phyloP scores from a whole-genome alignment of 1,140 invertebrate species.

The Oscheius sp. region DNA sequence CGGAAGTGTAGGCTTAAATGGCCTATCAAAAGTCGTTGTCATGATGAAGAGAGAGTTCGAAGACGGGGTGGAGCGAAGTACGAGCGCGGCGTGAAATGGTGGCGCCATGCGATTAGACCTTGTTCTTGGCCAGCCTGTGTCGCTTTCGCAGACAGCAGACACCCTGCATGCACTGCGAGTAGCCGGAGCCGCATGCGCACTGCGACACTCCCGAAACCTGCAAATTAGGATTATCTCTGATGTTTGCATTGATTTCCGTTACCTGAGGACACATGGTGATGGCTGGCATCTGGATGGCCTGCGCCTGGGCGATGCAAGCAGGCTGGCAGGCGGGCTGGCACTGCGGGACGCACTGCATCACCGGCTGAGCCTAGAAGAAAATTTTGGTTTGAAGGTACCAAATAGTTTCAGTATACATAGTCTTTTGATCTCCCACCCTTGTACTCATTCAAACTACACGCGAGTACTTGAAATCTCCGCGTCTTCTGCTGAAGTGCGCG shows the following conservation, averaged over 20 bases:
- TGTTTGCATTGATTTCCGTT: background rate
- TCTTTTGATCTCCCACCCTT: background rate
- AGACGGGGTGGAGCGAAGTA: background rate
- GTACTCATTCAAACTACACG: background rate
- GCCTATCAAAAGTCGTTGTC: background rate
- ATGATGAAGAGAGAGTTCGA: background rate
- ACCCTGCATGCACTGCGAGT: conserved; percentile 45
- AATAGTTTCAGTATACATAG: background rate
- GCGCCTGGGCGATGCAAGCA: conserved; percentile 29
- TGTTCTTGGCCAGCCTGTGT: conserved; percentile 40
- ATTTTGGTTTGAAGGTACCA: background rate
- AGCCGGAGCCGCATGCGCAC: conserved; percentile 46
- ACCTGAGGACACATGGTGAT: conserved; percentile 46
- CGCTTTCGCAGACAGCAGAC: conserved; percentile 47
- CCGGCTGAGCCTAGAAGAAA: conserved; percentile 38
- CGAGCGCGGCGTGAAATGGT: background rate
- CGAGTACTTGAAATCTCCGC: background rate
- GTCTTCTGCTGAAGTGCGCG: conserved; percentile 8
- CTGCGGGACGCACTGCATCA: conserved; percentile 42
- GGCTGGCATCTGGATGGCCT: conserved; percentile 39
- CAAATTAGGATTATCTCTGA: background rate
- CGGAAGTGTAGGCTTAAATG: background rate
- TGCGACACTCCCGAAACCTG: conserved; percentile 11
- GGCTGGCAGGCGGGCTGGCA: conserved; percentile 42
- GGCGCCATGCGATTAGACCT: conserved; percentile 1